phyloP scores from a whole-genome alignment of 2,888 invertebrate species.

The Lepidonotus clava region DNA sequence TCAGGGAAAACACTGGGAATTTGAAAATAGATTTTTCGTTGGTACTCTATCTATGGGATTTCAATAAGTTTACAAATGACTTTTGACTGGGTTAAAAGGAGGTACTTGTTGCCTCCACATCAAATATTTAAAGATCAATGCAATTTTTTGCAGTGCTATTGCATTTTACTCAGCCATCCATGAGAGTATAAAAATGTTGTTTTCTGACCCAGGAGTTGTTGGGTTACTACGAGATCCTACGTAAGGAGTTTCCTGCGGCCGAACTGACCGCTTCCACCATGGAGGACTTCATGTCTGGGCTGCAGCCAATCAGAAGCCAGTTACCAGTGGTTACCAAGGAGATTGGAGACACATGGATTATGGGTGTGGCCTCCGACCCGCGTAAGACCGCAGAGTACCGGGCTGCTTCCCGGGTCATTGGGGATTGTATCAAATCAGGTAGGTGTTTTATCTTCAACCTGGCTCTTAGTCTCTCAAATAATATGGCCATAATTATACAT shows the following conservation, averaged over 20 bases:
- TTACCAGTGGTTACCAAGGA: constrained; percentile 60
- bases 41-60: too few relatives aligned
- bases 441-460: background rate
- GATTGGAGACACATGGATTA: constrained; percentile 78
- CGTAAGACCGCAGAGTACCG: constrained; percentile 70
- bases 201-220: constrained; percentile 71
- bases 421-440: constrained; percentile 59
- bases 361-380: constrained; percentile 76
- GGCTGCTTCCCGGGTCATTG: constrained; percentile 61
- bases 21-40: too few relatives aligned
- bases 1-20: too few relatives aligned
- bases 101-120: too few relatives aligned
- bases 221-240: constrained; percentile 71
- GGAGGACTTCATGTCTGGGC: constrained; percentile 69
- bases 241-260: constrained; percentile 73
- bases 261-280: constrained; percentile 71
- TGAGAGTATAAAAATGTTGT: background rate
- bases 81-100: too few relatives aligned
- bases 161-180: too few relatives aligned
- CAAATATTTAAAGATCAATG: too few relatives aligned
- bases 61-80: too few relatives aligned
- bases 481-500: too few relatives aligned
- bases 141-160: too few relatives aligned
- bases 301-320: constrained; percentile 44
- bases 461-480: too few relatives aligned